These are phyloP conservation scores for Bombus superbus DNA, from an alignment of 1,140 invertebrate genomes.

Conservation along the genomic window DNA sequence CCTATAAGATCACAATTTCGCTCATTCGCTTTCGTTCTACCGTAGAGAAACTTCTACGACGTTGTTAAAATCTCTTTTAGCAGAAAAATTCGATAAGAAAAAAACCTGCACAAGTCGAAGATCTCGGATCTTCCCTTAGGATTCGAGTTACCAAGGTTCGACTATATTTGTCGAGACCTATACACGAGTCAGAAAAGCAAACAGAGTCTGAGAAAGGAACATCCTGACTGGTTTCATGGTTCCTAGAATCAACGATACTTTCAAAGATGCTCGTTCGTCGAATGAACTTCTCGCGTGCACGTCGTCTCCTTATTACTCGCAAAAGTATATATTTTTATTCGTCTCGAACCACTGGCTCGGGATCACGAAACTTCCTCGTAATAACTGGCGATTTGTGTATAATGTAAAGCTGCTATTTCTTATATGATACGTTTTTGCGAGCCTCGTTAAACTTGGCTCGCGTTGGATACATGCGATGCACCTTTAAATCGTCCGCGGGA, in stretches of 20 bases:
- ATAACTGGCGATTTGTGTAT: constrained; percentile 37
- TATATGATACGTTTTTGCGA: constrained; percentile 15
- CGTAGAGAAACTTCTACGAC: too few species aligned
- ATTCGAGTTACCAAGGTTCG: not conserved
- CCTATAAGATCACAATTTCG: too few species aligned
- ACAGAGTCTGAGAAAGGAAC: not conserved
- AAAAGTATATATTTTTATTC: not conserved
- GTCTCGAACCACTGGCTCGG: not conserved
- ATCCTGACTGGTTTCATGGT: not conserved
- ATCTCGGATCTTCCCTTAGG: too few species aligned
- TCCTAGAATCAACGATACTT: constrained; percentile 8
- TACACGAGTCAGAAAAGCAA: not conserved
- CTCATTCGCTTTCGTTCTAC: too few species aligned
- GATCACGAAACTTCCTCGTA: not conserved
- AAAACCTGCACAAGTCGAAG: too few species aligned
- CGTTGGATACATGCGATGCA: constrained; percentile 56
- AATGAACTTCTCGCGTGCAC: not conserved
- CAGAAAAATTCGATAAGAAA: too few species aligned
- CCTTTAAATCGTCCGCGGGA: constrained; percentile 48
- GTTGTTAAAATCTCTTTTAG: too few species aligned
- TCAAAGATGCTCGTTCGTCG: not conserved
- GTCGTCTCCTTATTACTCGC: not conserved
- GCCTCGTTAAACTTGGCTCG: constrained; percentile 41
- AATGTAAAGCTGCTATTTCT: constrained; percentile 42
- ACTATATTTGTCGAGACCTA: not conserved